A percentile compares a stretch with the other conserved stretches of the same genome.
Evolutionary conservation across 1,140 invertebrate species (phyloP).

Genomic region (Ips typographus): DNA sequence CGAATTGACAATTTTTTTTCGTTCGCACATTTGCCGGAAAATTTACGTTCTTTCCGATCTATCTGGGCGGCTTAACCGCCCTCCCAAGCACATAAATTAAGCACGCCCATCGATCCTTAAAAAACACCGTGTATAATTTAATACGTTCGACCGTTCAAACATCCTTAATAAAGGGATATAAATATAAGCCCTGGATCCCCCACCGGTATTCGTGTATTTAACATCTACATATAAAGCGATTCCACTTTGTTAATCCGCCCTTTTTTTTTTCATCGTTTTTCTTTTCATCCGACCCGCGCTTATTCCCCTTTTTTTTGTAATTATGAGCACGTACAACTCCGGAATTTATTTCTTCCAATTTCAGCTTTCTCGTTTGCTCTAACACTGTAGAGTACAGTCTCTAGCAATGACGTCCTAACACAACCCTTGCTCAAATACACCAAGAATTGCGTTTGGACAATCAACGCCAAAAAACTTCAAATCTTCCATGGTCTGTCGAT

Average conservation of each 20-base stretch:
- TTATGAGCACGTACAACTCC: conserved; percentile 18
- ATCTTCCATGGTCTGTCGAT: not conserved
- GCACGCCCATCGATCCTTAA: conserved; percentile 5
- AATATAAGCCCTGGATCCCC: conserved; percentile 4
- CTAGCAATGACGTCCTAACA: conserved; percentile 53
- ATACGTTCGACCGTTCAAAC: conserved; percentile 10
- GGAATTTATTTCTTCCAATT: conserved; percentile 17
- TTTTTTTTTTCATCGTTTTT: conserved; percentile 13
- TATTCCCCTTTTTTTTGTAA: conserved; percentile 8
- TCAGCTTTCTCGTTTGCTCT: not conserved
- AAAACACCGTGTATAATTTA: conserved; percentile 9
- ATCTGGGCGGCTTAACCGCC: too few relatives aligned
- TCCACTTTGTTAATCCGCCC: conserved; percentile 16
- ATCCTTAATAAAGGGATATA: conserved; percentile 21
- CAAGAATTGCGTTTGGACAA: conserved; percentile 56
- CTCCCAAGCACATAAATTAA: conserved; percentile 2
- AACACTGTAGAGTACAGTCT: conserved; percentile 36
- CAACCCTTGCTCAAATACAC: conserved; percentile 50
- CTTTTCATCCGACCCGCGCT: conserved; percentile 7
- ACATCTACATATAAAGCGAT: conserved; percentile 26
- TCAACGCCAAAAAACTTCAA: conserved; percentile 49
- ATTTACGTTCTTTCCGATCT: too few relatives aligned
- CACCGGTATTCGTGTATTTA: conserved; percentile 14
- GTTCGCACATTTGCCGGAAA: too few relatives aligned
- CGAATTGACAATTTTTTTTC: too few relatives aligned